Percentiles rank a stretch among this genome's conserved stretches.
Evolutionary conservation across 1,140 invertebrate genomes (phyloP).

Genomic region (Atopsyche davidsoni): DNA sequence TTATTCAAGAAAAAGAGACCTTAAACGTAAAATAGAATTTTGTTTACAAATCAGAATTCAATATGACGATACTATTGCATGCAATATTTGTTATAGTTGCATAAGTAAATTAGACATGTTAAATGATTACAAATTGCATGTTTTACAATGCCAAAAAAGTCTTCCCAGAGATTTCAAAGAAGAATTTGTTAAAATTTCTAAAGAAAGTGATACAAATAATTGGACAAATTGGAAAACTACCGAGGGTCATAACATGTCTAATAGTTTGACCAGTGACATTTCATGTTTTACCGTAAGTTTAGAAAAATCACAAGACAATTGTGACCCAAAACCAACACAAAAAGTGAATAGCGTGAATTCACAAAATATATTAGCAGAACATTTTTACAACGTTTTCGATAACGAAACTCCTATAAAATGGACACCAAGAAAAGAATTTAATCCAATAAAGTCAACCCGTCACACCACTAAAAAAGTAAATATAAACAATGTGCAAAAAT

Average conservation of each 20-base stretch:
- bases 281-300: too few species aligned
- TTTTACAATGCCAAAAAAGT: not conserved
- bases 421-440: not conserved
- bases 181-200: too few species aligned
- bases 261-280: too few species aligned
- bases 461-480: too few species aligned
- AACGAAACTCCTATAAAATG: not conserved
- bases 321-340: too few species aligned
- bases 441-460: too few species aligned
- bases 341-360: conserved; percentile 6
- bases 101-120: conserved; percentile 20
- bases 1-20: conserved; percentile 15
- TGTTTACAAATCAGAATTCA: conserved; percentile 21
- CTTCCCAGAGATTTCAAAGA: not conserved
- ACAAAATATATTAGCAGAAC: conserved; percentile 2
- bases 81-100: conserved; percentile 23
- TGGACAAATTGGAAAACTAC: too few species aligned
- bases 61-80: not conserved
- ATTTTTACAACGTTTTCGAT: conserved; percentile 12
- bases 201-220: too few species aligned
- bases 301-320: not conserved
- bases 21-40: conserved; percentile 13
- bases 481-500: conserved; percentile 2
- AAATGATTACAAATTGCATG: conserved; percentile 20
- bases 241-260: too few species aligned